These are phyloP conservation scores for Myrmophylax atrothorax DNA, from an alignment of 2,113 vertebrate genomes.

Conservation along the genomic window DNA sequence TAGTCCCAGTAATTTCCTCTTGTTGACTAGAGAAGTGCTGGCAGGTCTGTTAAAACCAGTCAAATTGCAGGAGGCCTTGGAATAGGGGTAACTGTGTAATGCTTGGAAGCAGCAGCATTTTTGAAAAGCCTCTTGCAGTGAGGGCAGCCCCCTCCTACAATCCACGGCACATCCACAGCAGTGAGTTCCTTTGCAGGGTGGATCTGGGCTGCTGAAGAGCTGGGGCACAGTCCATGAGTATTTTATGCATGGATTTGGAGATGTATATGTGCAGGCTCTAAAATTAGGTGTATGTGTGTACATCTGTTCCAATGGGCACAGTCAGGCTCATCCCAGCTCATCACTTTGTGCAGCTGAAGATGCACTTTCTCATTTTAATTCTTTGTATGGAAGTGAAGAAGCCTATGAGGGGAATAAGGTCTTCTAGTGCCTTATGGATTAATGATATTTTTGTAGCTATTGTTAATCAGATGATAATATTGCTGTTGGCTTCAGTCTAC, in stretches of 20 bases:
- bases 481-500: background rate
- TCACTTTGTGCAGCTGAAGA: background rate
- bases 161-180: too few species aligned
- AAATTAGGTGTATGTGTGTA: background rate
- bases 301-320: rapidly evolving
- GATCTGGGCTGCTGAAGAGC: background rate
- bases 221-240: rapidly evolving
- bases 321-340: background rate
- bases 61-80: background rate
- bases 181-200: background rate
- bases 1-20: background rate
- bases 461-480: background rate
- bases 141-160: background rate
- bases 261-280: background rate
- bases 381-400: background rate
- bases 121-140: background rate
- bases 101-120: background rate
- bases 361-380: background rate
- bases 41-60: background rate
- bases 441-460: background rate
- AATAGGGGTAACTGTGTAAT: background rate
- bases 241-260: background rate
- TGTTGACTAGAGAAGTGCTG: background rate
- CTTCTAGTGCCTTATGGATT: background rate
- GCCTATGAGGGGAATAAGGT: background rate